Percentiles rank a stretch among this genome's conserved stretches.
These are phyloP conservation scores for Penaeus chinensis DNA, from an alignment of 1,140 invertebrate species.

Conservation along the genomic window DNA sequence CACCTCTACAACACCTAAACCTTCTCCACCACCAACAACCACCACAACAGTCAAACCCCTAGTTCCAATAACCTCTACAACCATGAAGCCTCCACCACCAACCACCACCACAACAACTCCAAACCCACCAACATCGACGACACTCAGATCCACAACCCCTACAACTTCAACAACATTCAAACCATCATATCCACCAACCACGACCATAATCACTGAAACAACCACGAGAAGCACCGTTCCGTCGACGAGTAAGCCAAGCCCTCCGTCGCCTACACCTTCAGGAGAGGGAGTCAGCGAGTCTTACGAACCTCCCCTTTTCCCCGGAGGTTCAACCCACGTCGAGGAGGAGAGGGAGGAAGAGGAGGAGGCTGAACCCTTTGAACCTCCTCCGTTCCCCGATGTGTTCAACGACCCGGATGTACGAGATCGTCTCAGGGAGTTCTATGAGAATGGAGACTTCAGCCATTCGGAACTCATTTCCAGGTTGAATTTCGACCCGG, in stretches of 20 bases:
- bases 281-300: too few species aligned
- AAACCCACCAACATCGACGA: background rate
- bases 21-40: background rate
- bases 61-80: background rate
- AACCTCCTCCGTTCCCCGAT: conserved; percentile 47
- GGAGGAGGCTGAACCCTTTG: conserved; percentile 25
- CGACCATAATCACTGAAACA: background rate
- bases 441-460: conserved; percentile 50
- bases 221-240: background rate
- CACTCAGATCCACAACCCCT: background rate
- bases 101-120: background rate
- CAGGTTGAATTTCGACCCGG: conserved; percentile 45
- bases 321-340: background rate
- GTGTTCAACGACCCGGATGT: conserved; percentile 30
- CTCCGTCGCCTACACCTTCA: background rate
- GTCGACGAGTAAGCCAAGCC: background rate
- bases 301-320: background rate
- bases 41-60: background rate
- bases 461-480: conserved; percentile 34
- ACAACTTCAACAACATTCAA: background rate
- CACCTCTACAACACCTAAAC: background rate
- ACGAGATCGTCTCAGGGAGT: conserved; percentile 19
- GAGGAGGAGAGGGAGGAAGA: background rate
- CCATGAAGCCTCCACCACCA: background rate
- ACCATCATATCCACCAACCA: background rate